phyloP scores from a whole-genome alignment of 2,888 invertebrate species.

The Choreutis nemorana region DNA sequence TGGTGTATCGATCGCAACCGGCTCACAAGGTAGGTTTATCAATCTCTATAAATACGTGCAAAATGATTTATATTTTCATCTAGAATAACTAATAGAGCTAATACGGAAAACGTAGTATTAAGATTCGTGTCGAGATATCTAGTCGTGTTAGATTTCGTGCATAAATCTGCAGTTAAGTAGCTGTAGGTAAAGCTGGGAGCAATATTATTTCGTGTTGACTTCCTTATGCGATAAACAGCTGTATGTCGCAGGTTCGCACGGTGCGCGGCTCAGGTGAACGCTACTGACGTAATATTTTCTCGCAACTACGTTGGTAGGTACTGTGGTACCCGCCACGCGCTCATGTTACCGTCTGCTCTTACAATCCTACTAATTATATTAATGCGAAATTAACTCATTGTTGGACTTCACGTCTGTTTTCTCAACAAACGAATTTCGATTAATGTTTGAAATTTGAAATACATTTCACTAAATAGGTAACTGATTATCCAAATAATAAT shows the following conservation, averaged over 20 bases:
- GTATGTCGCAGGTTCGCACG: constrained; percentile 11
- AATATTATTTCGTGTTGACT: constrained; percentile 16
- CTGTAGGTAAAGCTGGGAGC: constrained; percentile 9
- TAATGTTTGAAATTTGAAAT: too few relatives aligned
- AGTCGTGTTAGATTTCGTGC: too few relatives aligned
- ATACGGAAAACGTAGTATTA: constrained; percentile 2
- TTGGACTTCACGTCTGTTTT: too few relatives aligned
- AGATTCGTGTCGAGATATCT: constrained; percentile 22
- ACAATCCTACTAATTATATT: too few relatives aligned
- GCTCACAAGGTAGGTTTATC: constrained; percentile 25
- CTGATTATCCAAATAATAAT: too few relatives aligned
- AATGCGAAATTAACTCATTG: too few relatives aligned
- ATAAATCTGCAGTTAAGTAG: too few relatives aligned
- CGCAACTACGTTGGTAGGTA: too few relatives aligned
- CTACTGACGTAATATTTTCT: constrained; percentile 26
- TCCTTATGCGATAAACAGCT: constrained; percentile 35
- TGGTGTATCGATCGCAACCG: constrained; percentile 36
- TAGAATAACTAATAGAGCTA: too few relatives aligned
- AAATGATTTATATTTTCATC: too few relatives aligned
- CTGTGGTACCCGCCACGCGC: constrained; percentile 19
- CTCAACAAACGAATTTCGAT: too few relatives aligned
- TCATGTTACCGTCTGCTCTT: constrained; percentile 15
- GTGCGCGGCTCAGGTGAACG: constrained; percentile 19
- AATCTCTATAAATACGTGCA: constrained; percentile 8
- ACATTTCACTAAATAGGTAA: too few relatives aligned